Evolutionary conservation across 2,888 invertebrate species (phyloP).

Genomic region (Trichopria drosophilae): DNA sequence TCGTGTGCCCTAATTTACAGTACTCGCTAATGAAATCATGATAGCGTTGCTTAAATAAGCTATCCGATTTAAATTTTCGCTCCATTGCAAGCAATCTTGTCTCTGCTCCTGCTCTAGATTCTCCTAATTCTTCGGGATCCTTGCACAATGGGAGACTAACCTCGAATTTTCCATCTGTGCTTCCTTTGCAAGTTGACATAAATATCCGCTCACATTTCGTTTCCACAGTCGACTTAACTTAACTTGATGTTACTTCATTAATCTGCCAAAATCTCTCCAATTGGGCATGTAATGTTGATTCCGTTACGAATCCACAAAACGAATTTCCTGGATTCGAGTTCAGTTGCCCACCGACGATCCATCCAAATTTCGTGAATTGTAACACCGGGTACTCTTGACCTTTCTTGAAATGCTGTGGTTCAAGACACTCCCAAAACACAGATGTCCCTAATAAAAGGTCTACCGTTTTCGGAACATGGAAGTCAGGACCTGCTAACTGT

Average conservation of each 20-base stretch:
- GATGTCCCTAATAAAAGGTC: slow-evolving; percentile 35
- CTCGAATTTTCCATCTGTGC: neutral
- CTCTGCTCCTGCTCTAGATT: neutral
- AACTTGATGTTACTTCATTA: neutral
- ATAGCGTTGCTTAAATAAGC: no score
- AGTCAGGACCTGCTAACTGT: slow-evolving; percentile 30
- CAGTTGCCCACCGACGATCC: slow-evolving; percentile 4
- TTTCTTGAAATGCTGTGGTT: neutral
- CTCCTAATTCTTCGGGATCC: neutral
- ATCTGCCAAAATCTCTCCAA: neutral
- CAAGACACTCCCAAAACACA: slow-evolving; percentile 24
- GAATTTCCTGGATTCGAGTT: no score
- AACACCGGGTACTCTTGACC: neutral
- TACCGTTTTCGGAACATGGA: slow-evolving; percentile 25
- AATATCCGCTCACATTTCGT: neutral
- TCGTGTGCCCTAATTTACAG: slow-evolving; percentile 8
- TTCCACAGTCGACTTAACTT: neutral
- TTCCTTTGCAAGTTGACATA: neutral
- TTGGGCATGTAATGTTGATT: neutral
- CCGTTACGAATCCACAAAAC: no score
- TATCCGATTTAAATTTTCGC: neutral
- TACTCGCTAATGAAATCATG: slow-evolving; percentile 18
- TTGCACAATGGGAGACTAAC: neutral
- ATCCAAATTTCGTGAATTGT: no score
- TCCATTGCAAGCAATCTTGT: slow-evolving; percentile 3